Percentiles rank a stretch among this genome's conserved stretches.
phyloP scores from a whole-genome alignment of 2,888 invertebrate species.

The Apotomis capreana region DNA sequence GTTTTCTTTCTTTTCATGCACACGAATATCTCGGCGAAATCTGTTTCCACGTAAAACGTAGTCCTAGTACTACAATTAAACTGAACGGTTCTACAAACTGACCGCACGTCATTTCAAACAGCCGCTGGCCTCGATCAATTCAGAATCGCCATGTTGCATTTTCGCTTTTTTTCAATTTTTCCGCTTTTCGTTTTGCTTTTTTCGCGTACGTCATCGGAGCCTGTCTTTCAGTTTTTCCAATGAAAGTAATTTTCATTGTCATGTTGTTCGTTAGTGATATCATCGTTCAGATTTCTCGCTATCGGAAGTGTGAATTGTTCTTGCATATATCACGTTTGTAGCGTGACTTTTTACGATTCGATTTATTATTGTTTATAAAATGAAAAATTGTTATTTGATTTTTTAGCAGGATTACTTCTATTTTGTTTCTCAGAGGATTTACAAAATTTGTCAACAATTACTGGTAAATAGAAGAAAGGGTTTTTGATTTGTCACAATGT shows the following conservation, averaged over 20 bases:
- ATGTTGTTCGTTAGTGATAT: slow-evolving; percentile 13
- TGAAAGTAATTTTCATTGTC: slow-evolving; percentile 6
- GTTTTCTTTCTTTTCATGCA: too few species aligned
- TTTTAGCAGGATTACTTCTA: too few species aligned
- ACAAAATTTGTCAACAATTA: too few species aligned
- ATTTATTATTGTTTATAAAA: background rate
- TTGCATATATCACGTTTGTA: background rate
- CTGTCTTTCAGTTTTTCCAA: slow-evolving; percentile 6
- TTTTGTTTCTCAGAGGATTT: too few species aligned
- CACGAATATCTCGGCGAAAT: too few species aligned
- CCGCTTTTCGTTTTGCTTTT: background rate
- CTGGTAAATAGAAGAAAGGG: too few species aligned
- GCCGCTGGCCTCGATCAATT: background rate
- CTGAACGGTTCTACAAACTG: too few species aligned
- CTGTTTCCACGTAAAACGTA: too few species aligned
- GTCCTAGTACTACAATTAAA: too few species aligned
- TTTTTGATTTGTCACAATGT: too few species aligned
- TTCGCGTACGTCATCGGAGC: slow-evolving; percentile 11
- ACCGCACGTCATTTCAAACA: too few species aligned
- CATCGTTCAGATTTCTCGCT: slow-evolving; percentile 4
- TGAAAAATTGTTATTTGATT: too few species aligned
- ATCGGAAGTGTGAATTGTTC: background rate
- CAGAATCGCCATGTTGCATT: background rate
- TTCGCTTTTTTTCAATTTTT: background rate
- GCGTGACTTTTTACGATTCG: background rate